Conservation (phyloP, 2,888 invertebrate genomes). For the Platynereis dumerilii region DNA sequence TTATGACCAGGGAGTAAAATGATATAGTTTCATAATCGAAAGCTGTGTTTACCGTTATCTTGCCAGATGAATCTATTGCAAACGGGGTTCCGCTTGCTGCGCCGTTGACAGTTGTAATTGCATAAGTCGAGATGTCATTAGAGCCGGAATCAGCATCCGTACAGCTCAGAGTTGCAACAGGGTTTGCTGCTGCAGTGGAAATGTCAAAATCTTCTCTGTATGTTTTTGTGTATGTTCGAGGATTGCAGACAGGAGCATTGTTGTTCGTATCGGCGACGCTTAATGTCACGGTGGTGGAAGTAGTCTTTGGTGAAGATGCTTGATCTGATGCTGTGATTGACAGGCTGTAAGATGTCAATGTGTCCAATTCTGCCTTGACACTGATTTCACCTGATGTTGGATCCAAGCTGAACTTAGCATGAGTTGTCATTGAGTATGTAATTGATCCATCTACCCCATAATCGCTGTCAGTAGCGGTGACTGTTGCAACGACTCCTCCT, state of each 20-base stretch:
- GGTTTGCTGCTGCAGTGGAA: neutral
- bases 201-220: conserved; percentile 8
- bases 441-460: neutral
- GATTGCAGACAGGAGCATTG: neutral
- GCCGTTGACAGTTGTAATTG: neutral
- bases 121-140: neutral
- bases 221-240: neutral
- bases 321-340: neutral
- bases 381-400: neutral
- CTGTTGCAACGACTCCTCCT: neutral
- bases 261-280: neutral
- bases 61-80: neutral
- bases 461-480: conserved; percentile 1
- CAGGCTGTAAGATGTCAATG: neutral
- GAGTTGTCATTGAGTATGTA: neutral
- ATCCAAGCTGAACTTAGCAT: neutral
- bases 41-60: neutral
- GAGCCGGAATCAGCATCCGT: conserved; percentile 1
- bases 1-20: neutral
- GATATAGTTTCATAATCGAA: conserved; percentile 1
- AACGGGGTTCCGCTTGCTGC: conserved; percentile 1
- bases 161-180: neutral
- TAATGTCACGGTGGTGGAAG: neutral
- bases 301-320: neutral
- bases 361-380: conserved; percentile 1